Evolutionary conservation across 2,797 vertebrate species (phyloP).

Genomic region (Taenioides sp.): DNA sequence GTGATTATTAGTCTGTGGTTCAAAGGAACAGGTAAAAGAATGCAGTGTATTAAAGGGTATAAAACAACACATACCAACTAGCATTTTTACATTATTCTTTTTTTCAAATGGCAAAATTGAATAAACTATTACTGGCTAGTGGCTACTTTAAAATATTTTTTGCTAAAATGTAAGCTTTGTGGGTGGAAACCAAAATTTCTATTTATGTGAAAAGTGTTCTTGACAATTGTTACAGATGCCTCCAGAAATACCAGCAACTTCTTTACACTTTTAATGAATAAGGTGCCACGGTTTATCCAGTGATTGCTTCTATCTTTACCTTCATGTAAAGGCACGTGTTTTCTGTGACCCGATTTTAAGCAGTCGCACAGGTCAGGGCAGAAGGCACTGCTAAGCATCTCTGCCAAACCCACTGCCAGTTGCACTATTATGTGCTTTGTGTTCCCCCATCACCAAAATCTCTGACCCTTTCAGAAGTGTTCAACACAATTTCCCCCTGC

Average conservation of each 20-base stretch:
- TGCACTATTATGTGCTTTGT: constrained; percentile 27
- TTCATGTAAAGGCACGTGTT: constrained; percentile 23
- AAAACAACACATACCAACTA: background rate
- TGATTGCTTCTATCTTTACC: constrained; percentile 4
- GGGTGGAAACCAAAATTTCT: background rate
- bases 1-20: constrained; percentile 85
- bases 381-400: constrained; percentile 57
- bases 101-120: too few relatives aligned
- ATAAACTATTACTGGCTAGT: background rate
- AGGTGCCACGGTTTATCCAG: background rate
- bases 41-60: constrained; percentile 31
- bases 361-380: constrained; percentile 57
- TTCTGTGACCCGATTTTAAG: constrained; percentile 9
- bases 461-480: constrained; percentile 20
- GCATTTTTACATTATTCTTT: background rate
- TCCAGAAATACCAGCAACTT: background rate
- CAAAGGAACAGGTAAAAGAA: constrained; percentile 23
- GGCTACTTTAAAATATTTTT: background rate
- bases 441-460: constrained; percentile 26
- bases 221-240: too few relatives aligned
- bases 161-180: background rate
- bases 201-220: background rate
- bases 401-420: constrained; percentile 41
- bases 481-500: constrained; percentile 32
- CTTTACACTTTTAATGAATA: background rate